Conservation (phyloP, 2,113 vertebrate species). For the Eulemur rufifrons region DNA sequence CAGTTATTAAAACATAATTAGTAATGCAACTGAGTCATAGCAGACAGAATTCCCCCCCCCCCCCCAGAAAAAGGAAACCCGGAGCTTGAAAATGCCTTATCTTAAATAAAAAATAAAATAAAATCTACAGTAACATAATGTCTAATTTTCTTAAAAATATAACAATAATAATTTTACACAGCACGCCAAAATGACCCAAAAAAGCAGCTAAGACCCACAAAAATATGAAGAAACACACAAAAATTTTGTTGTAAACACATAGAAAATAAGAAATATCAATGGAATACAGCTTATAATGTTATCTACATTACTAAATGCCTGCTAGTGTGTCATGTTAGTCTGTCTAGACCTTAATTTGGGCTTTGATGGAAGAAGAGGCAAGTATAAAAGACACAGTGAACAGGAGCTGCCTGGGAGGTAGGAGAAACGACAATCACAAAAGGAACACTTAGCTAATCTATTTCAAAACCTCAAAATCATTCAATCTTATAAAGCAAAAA, state of each 20-base stretch:
- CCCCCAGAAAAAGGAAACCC: neutral
- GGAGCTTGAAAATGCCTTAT: neutral
- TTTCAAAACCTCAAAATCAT: neutral
- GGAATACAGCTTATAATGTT: neutral
- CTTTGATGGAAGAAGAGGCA: neutral
- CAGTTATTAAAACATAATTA: neutral
- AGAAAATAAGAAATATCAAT: neutral
- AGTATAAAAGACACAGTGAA: neutral
- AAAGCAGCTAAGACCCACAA: neutral
- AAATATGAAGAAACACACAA: neutral
- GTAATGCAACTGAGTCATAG: neutral
- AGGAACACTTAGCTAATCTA: neutral
- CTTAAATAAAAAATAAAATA: neutral
- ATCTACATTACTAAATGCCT: neutral
- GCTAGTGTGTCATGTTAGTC: neutral
- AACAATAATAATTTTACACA: neutral
- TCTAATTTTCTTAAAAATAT: neutral
- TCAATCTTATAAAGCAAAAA: slow-evolving; percentile 35
- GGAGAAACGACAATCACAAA: neutral
- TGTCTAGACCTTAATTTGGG: neutral
- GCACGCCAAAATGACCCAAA: neutral
- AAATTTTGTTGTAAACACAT: neutral
- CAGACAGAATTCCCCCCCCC: neutral
- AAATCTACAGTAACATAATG: neutral
- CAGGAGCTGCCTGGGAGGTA: neutral